Evolutionary conservation across 2,888 invertebrate species (phyloP), one percentile per base, ranked within the genome.

Genomic region (Erebia epiphron): DNA sequence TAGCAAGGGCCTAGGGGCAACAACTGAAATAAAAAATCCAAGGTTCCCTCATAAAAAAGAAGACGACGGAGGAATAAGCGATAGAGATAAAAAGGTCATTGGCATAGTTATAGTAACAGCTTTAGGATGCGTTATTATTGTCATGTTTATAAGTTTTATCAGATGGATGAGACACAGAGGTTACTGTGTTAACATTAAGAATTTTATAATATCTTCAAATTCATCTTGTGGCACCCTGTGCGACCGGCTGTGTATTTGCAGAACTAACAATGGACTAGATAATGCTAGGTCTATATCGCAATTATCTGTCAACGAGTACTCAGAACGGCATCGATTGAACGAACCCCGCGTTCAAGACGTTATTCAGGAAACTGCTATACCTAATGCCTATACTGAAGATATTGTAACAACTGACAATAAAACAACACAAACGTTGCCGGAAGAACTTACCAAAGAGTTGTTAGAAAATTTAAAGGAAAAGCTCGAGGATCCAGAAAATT

Each of bases 391-490:
- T 84, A 84, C 75, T 0, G 82, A 87, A 52, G 82, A 83, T 66
- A 73, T 76, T 9, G 78, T 85, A 8, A 89, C 88, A 21, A 89
- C 90, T 49, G 95, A 94, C 76, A 95, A 96, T 79, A 95, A 95
- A 85, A 94, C 94, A 43, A 95, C 95, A 1, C 96, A 96, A 82
- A 96, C 96, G 0, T 88, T 96, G 65, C 96, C 96, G 0, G 96
- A 96, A 82, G 96, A 96, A 83, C 82, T 97, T 62, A 96, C 96
- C 0, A 95, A 95, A 77, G 97, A 97, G 79, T 93, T 97, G 65
- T 87, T 97, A 72, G 95, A 95, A 77, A 95, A 95, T 75, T 88
- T 97, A 16, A 94, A 95, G 70, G 95, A 95, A 76, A 95, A 95
- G 79, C 84, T 97, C 9, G 96, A 96, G 78, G 96, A 95, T 81